Evolutionary conservation across 2,888 invertebrate genomes (phyloP).

Genomic region (Neria commutata): DNA sequence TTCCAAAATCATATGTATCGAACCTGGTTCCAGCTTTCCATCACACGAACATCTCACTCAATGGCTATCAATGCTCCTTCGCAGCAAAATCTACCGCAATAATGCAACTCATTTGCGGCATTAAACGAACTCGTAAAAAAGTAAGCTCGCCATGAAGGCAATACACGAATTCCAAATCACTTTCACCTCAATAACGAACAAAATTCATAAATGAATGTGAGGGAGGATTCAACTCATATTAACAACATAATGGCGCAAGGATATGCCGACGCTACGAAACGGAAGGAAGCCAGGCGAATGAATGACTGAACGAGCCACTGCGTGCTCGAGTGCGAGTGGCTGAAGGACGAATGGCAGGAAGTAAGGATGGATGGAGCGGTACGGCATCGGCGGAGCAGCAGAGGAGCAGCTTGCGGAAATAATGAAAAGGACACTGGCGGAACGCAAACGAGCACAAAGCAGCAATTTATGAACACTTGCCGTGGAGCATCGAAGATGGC

Average conservation of each 20-base stretch:
- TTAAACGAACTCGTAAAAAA: slow-evolving; percentile 16
- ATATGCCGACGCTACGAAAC: neutral
- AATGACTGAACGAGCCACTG: too few species aligned
- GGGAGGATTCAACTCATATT: slow-evolving; percentile 51
- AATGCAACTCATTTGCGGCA: slow-evolving; percentile 25
- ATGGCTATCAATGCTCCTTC: too few species aligned
- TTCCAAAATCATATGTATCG: too few species aligned
- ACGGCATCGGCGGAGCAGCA: too few species aligned
- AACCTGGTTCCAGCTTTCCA: too few species aligned
- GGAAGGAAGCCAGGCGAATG: neutral
- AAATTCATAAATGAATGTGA: slow-evolving; percentile 54
- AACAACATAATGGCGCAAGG: slow-evolving; percentile 41
- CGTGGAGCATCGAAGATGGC: neutral
- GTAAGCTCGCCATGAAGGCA: neutral
- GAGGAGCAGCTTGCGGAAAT: slow-evolving; percentile 5
- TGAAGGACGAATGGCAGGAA: neutral
- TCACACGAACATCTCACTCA: too few species aligned
- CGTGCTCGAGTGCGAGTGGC: too few species aligned
- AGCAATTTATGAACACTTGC: slow-evolving; percentile 19
- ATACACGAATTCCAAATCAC: slow-evolving; percentile 34
- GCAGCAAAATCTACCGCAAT: neutral
- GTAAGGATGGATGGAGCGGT: too few species aligned
- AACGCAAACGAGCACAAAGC: neutral
- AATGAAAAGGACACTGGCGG: slow-evolving; percentile 24
- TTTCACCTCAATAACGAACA: slow-evolving; percentile 30